These are phyloP conservation scores for Spea hammondii DNA, from an alignment of 2,797 vertebrate genomes.

Conservation along the genomic window DNA sequence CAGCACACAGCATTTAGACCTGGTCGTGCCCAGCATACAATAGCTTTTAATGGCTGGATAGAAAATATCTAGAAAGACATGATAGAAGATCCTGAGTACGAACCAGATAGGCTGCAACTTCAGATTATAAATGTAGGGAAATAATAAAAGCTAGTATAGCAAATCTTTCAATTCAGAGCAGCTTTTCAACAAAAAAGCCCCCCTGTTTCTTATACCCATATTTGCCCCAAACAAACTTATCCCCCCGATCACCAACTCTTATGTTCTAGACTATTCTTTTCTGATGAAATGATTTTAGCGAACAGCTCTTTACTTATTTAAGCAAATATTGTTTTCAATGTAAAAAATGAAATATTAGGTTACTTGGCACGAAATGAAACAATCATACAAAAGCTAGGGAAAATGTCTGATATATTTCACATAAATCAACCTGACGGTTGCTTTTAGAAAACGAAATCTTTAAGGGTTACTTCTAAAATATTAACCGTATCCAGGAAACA, in stretches of 20 bases:
- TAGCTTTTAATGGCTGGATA: too few species aligned
- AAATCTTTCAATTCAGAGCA: constrained; percentile 10
- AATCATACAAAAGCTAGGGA: background rate
- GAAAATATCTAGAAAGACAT: too few species aligned
- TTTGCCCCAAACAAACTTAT: too few species aligned
- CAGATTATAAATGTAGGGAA: constrained; percentile 3
- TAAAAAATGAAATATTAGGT: constrained; percentile 3
- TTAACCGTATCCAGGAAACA: constrained; percentile 27
- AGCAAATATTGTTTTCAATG: background rate
- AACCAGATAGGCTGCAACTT: too few species aligned
- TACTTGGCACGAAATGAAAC: background rate
- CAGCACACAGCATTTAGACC: too few species aligned
- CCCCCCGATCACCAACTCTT: too few species aligned
- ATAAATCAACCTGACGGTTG: constrained; percentile 8
- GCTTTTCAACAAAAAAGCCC: background rate
- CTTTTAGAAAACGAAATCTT: background rate
- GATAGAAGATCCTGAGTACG: too few species aligned
- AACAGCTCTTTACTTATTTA: background rate
- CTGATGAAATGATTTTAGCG: constrained; percentile 9
- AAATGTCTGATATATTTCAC: constrained; percentile 21
- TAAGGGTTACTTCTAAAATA: background rate
- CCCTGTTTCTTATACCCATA: too few species aligned
- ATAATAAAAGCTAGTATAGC: background rate
- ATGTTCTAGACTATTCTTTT: background rate
- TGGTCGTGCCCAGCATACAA: too few species aligned